These are phyloP conservation scores for Anhinga rufa DNA, from an alignment of 2,113 vertebrate species.

Conservation along the genomic window DNA sequence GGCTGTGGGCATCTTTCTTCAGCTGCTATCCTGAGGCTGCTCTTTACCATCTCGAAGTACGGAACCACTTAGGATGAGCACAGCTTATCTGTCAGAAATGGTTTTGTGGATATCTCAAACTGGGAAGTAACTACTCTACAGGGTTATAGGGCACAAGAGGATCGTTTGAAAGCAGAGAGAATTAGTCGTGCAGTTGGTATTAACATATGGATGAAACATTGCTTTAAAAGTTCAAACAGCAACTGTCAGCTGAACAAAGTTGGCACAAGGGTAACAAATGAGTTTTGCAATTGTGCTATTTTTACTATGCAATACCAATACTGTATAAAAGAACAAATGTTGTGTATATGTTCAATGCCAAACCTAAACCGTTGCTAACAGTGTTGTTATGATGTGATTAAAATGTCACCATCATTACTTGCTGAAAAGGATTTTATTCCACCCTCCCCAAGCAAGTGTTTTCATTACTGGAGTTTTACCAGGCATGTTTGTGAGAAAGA, in stretches of 20 bases:
- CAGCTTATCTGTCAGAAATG: background rate
- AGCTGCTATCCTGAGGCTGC: background rate
- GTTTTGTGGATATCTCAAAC: slow-evolving; percentile 14
- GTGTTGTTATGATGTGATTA: slow-evolving; percentile 8
- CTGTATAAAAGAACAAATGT: slow-evolving; percentile 39
- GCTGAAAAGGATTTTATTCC: slow-evolving; percentile 16
- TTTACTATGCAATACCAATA: slow-evolving; percentile 43
- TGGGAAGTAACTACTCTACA: background rate
- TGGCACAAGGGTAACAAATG: slow-evolving; percentile 59
- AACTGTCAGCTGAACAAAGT: slow-evolving; percentile 44
- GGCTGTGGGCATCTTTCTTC: background rate
- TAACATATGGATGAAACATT: slow-evolving; percentile 58
- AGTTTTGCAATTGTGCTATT: slow-evolving; percentile 62
- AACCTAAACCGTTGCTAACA: slow-evolving; percentile 21
- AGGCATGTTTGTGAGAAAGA: slow-evolving; percentile 44
- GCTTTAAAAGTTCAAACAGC: slow-evolving; percentile 60
- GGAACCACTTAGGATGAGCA: background rate
- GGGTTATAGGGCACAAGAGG: background rate
- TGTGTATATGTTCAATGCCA: slow-evolving; percentile 24
- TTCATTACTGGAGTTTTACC: slow-evolving; percentile 54
- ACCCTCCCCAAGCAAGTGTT: slow-evolving; percentile 15
- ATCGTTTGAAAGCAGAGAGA: slow-evolving; percentile 5
- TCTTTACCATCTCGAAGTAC: background rate
- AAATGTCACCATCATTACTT: slow-evolving; percentile 32
- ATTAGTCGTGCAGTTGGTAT: slow-evolving; percentile 30